phyloP scores from a whole-genome alignment of 2,797 vertebrate genomes.

The Saxicola maurus region DNA sequence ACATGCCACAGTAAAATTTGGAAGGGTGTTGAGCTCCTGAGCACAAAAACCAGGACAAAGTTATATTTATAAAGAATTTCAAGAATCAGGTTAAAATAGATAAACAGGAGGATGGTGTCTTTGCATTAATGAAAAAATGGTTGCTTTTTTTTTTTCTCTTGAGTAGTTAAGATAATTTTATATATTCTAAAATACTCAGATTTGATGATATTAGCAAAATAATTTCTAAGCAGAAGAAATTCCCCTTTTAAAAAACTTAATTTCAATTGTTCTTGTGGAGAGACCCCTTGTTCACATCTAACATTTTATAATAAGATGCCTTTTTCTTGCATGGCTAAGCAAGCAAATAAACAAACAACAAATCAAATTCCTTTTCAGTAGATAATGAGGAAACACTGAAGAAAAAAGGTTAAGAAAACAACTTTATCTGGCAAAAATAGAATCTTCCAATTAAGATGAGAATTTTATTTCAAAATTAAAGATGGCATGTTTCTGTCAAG shows the following conservation, averaged over 20 bases:
- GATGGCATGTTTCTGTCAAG: background rate
- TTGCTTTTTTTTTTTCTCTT: background rate
- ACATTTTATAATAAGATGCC: background rate
- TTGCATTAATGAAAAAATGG: background rate
- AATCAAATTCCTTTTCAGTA: background rate
- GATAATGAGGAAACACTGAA: background rate
- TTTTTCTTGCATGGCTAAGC: background rate
- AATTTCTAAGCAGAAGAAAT: background rate
- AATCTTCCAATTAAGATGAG: background rate
- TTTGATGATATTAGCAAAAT: background rate
- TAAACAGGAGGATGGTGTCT: background rate
- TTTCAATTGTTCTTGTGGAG: background rate
- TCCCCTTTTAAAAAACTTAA: background rate
- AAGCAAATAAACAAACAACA: background rate
- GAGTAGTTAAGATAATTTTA: background rate
- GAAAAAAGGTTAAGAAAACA: background rate
- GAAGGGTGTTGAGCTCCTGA: background rate
- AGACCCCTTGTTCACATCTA: background rate
- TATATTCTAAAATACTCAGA: background rate
- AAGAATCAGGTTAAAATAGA: background rate
- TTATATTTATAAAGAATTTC: background rate
- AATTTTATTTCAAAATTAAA: slow-evolving; percentile 24
- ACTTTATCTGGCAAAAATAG: background rate
- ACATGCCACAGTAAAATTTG: background rate
- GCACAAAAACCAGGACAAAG: background rate